Percentiles rank a stretch among this genome's conserved stretches.
Conservation (phyloP, 1,140 invertebrate genomes). For the Tetramorium alpestre region DNA sequence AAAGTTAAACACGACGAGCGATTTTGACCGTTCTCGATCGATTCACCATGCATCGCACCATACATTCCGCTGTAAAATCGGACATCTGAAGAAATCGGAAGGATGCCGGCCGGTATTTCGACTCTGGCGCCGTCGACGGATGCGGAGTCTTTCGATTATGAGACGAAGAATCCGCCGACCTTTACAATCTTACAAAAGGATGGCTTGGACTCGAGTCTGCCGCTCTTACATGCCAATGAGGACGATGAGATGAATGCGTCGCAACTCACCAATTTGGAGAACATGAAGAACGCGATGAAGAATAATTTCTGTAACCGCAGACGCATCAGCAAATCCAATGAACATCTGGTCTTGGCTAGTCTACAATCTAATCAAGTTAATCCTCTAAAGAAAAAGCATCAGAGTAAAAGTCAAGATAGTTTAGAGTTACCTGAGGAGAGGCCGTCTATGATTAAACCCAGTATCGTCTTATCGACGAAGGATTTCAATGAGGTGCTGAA, state of each 20-base stretch:
- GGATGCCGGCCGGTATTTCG: constrained; percentile 78
- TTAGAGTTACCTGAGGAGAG: constrained; percentile 66
- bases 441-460: constrained; percentile 52
- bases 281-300: constrained; percentile 64
- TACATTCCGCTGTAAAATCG: constrained; percentile 2
- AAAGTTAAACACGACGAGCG: not conserved
- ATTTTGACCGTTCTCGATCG: constrained; percentile 17
- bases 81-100: constrained; percentile 11
- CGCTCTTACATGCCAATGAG: constrained; percentile 75
- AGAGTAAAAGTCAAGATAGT: constrained; percentile 84
- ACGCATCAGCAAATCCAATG: constrained; percentile 80
- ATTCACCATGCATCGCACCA: not conserved
- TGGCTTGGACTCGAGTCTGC: constrained; percentile 78
- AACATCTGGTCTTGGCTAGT: constrained; percentile 78
- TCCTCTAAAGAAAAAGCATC: constrained; percentile 77
- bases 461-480: constrained; percentile 79
- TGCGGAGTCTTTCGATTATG: constrained; percentile 67
- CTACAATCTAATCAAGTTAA: constrained; percentile 79
- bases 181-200: constrained; percentile 82
- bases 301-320: constrained; percentile 72
- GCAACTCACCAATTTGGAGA: constrained; percentile 69
- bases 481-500: constrained; percentile 89
- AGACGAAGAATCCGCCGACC: constrained; percentile 74
- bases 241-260: constrained; percentile 68
- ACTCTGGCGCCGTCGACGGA: constrained; percentile 73